Conservation (phyloP, 2,888 invertebrate species). For the Dusona sp. region DNA sequence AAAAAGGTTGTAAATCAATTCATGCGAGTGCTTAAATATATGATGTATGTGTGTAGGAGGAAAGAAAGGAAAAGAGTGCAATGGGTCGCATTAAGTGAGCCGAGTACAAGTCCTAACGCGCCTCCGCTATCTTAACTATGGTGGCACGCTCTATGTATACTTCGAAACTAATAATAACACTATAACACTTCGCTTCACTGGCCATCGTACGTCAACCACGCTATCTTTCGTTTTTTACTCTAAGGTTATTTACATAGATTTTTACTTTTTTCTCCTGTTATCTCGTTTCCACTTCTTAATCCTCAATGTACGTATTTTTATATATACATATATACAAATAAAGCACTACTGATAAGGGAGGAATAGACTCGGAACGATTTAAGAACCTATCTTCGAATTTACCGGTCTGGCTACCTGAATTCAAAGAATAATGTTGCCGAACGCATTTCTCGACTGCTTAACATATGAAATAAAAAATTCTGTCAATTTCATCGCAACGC, state of each 20-base stretch:
- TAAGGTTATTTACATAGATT: slow-evolving; percentile 50
- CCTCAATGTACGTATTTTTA: slow-evolving; percentile 26
- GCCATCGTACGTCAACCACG: slow-evolving; percentile 56
- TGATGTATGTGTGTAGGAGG: neutral
- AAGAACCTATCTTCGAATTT: slow-evolving; percentile 22
- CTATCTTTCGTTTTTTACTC: slow-evolving; percentile 52
- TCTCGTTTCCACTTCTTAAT: slow-evolving; percentile 55
- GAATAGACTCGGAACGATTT: slow-evolving; percentile 18
- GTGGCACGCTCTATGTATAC: slow-evolving; percentile 70
- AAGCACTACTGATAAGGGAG: slow-evolving; percentile 29
- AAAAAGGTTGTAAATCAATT: neutral
- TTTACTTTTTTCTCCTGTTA: slow-evolving; percentile 31
- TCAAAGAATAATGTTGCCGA: neutral
- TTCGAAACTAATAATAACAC: slow-evolving; percentile 68
- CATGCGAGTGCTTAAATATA: neutral
- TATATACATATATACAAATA: too few species aligned
- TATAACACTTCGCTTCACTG: slow-evolving; percentile 41
- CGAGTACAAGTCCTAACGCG: slow-evolving; percentile 28
- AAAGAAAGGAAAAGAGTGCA: slow-evolving; percentile 35
- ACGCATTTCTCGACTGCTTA: neutral
- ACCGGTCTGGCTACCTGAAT: slow-evolving; percentile 9
- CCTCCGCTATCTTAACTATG: slow-evolving; percentile 70
- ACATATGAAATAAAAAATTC: neutral
- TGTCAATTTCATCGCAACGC: too few species aligned
- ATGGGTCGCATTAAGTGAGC: slow-evolving; percentile 47